Base-by-base conservation (phyloP, 2,113 vertebrate genomes). In the Albula goreensis region DNA sequence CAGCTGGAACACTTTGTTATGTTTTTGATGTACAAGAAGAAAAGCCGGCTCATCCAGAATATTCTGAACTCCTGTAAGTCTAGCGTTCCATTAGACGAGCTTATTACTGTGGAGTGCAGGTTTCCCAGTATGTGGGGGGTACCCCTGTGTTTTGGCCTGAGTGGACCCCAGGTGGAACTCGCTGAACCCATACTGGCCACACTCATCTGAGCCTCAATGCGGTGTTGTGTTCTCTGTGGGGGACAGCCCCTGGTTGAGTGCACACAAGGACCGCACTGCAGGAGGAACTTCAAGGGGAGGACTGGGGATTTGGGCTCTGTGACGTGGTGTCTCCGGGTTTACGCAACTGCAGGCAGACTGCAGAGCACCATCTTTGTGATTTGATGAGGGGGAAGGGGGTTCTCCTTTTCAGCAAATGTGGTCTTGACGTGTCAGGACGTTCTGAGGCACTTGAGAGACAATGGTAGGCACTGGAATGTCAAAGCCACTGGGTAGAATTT, bases 401-500 rank as follows among this genome's bases (percentile, higher is more conserved):
- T 74, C 70, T 31, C 1, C 12, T 10, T 74, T 31, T 74, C n/a
- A 41, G 10, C 9, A 48, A 50, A 60, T 48, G 22, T 31, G 41
- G 41, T 52, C 77, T 80, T 10, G 17, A 25, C 17, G 56, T 8
- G 41, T 63, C 22, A 15, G 22, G n/a, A 53, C 53, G 5, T 25
- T 60, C n/a, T 48, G 10, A 60, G 25, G 63, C 41, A 8, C 17
- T 83, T 11, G 5, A n/a, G 31, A 50, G 41, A 83, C 57, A 66
- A 70, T 70, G 49, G 25, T 6, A 10, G 49, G 31, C 84, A 85
- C 41, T 15, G 41, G 53, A 70, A 11, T 60, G 56, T n/a, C 51
- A 50, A 31, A 48, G 56, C 48, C 49, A 25, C 48, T 83, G 87
- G 84, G 90, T 88, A 85, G 89, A 88, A 86, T 87, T 31, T 74